Conservation (phyloP, 2,113 vertebrate genomes). For the Scatophagus argus region DNA sequence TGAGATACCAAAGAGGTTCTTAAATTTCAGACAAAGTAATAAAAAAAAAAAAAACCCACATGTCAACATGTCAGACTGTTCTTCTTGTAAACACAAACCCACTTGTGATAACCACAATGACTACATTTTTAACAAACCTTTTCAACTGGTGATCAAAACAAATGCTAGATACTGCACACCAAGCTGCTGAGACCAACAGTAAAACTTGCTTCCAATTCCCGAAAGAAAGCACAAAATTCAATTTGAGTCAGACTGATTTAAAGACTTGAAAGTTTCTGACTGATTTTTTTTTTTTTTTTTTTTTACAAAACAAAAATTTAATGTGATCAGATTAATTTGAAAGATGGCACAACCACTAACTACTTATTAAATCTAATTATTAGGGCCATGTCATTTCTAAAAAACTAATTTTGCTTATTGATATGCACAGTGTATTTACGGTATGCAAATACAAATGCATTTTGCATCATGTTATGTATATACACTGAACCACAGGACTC, state of each 20-base stretch:
- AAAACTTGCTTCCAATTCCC: background rate
- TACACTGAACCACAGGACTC: background rate
- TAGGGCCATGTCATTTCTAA: too few species aligned
- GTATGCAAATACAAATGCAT: too few species aligned
- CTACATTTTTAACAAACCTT: background rate
- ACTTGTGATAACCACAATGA: background rate
- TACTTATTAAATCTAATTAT: too few species aligned
- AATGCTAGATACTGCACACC: background rate
- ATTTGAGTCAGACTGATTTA: too few species aligned
- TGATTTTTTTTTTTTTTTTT: too few species aligned
- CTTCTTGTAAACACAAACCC: background rate
- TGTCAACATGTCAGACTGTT: background rate
- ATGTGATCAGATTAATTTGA: background rate
- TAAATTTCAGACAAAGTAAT: background rate
- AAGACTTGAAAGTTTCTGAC: too few species aligned
- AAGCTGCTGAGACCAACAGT: background rate
- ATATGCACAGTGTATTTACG: too few species aligned
- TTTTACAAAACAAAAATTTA: background rate
- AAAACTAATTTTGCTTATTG: too few species aligned
- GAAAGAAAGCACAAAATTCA: too few species aligned
- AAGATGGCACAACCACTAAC: too few species aligned
- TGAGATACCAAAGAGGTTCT: background rate
- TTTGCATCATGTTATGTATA: background rate
- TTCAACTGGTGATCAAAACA: background rate
- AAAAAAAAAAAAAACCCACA: background rate